These are phyloP conservation scores for Tragelaphus oryx DNA, from an alignment of 2,797 vertebrate species.

Conservation along the genomic window DNA sequence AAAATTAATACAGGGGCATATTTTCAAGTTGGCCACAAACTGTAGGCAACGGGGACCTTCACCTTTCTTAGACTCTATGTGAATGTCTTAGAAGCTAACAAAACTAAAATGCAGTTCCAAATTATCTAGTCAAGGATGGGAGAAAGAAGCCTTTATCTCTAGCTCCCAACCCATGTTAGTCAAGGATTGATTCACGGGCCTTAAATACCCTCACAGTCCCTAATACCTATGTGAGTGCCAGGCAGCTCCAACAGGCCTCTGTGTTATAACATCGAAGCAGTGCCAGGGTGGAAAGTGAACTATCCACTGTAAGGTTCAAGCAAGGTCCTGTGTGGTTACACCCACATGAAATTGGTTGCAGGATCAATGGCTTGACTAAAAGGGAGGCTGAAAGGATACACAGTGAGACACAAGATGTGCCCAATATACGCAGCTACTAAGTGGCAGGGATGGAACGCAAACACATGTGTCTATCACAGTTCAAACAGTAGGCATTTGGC, in stretches of 20 bases:
- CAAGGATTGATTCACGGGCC: neutral
- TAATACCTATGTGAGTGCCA: neutral
- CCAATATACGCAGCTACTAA: neutral
- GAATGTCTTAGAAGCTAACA: neutral
- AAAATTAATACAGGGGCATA: neutral
- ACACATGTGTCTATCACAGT: neutral
- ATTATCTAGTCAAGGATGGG: neutral
- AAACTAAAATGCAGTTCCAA: conserved; percentile 20
- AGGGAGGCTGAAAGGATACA: neutral
- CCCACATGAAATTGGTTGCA: neutral
- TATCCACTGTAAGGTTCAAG: neutral
- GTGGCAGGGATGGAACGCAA: neutral
- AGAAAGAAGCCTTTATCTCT: neutral
- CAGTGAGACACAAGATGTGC: neutral
- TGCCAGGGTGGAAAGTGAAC: neutral
- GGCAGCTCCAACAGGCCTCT: neutral
- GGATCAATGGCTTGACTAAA: neutral
- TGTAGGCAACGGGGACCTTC: neutral
- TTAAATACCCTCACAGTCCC: neutral
- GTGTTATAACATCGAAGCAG: neutral
- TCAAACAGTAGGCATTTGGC: neutral
- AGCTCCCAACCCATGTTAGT: neutral
- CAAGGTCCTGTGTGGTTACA: neutral
- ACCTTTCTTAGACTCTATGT: neutral
- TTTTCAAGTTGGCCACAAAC: neutral